These are phyloP conservation scores for Agrochola macilenta DNA, from an alignment of 2,888 invertebrate species.

Conservation along the genomic window DNA sequence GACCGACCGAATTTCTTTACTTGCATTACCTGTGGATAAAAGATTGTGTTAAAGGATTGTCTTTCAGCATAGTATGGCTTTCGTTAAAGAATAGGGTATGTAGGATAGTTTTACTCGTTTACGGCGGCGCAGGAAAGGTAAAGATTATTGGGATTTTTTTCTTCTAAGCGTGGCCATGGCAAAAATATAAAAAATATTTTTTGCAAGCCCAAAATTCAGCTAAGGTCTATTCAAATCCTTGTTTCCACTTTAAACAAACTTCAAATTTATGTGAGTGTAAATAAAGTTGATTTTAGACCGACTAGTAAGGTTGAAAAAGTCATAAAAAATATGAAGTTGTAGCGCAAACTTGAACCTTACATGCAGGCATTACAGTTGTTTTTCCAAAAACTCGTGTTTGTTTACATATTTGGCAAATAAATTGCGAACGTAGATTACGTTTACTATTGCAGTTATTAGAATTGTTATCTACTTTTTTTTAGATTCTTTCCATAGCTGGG, in stretches of 20 bases:
- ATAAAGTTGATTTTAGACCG: too few relatives aligned
- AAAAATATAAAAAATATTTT: not conserved
- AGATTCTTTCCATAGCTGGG: not conserved
- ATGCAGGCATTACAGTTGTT: too few relatives aligned
- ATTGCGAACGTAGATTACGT: too few relatives aligned
- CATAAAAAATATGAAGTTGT: too few relatives aligned
- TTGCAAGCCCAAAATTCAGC: not conserved
- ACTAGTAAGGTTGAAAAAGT: too few relatives aligned
- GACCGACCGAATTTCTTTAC: slow-evolving; percentile 99
- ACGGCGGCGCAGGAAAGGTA: not conserved
- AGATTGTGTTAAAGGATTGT: not conserved
- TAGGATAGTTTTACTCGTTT: not conserved
- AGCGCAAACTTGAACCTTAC: too few relatives aligned
- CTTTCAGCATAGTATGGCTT: not conserved
- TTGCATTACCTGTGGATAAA: slow-evolving; percentile 96
- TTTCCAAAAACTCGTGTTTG: too few relatives aligned
- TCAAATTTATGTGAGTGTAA: too few relatives aligned
- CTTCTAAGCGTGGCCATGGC: not conserved
- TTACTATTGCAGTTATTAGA: not conserved
- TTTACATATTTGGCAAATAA: too few relatives aligned
- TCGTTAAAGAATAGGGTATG: not conserved
- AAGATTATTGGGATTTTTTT: not conserved
- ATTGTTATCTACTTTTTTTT: not conserved
- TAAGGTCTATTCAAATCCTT: too few relatives aligned
- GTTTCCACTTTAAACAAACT: too few relatives aligned